These are phyloP conservation scores for Marmota monax DNA, from an alignment of 2,113 vertebrate genomes.

Conservation along the genomic window DNA sequence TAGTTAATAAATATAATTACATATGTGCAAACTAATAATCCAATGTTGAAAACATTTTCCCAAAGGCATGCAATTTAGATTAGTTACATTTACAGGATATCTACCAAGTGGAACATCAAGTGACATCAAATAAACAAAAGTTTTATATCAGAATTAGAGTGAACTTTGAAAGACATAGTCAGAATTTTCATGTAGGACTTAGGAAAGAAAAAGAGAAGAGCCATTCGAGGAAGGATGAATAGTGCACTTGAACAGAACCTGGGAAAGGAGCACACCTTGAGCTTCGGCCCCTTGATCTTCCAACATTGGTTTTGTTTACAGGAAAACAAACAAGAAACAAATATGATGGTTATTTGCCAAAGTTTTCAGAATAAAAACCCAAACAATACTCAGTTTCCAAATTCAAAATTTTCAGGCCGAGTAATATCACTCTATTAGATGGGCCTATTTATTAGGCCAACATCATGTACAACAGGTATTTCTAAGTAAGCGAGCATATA, in stretches of 20 bases:
- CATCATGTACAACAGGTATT: background rate
- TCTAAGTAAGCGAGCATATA: background rate
- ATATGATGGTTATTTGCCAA: background rate
- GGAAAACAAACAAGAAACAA: background rate
- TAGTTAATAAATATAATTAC: background rate
- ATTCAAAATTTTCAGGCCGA: background rate
- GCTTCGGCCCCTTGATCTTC: background rate
- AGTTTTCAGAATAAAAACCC: background rate
- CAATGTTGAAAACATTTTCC: background rate
- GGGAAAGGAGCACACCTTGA: background rate
- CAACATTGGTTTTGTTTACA: background rate
- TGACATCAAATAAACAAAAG: background rate
- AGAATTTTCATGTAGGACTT: background rate
- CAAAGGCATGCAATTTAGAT: background rate
- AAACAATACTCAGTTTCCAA: background rate
- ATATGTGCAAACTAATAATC: background rate
- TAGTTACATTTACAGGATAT: background rate
- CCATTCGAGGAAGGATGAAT: fast-evolving
- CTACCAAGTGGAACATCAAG: background rate
- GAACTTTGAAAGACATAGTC: background rate
- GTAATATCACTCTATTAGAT: background rate
- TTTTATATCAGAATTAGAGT: background rate
- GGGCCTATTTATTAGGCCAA: background rate
- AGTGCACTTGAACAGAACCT: background rate
- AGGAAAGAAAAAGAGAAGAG: background rate